phyloP scores from a whole-genome alignment of 2,888 invertebrate genomes.

The Ophion slaviceki region DNA sequence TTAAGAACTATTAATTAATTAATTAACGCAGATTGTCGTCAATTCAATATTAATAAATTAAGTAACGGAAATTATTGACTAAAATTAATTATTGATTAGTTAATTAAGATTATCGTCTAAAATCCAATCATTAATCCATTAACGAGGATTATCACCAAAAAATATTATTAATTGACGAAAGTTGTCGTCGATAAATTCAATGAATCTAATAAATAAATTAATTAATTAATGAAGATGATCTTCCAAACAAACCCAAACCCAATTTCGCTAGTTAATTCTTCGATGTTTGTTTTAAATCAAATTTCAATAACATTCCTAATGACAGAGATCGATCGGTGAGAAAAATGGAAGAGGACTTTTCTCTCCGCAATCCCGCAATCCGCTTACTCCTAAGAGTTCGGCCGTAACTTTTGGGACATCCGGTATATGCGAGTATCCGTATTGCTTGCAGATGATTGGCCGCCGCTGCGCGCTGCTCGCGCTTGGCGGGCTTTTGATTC shows the following conservation, averaged over 20 bases:
- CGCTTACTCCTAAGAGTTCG: neutral
- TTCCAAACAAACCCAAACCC: neutral
- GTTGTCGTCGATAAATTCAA: too few relatives aligned
- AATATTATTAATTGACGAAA: too few relatives aligned
- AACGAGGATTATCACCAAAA: too few relatives aligned
- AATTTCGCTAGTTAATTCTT: neutral
- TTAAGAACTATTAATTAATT: neutral
- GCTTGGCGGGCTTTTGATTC: slow-evolving; percentile 79
- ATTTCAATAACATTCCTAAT: neutral
- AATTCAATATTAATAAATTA: too few relatives aligned
- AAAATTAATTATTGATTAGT: too few relatives aligned
- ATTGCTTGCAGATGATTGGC: slow-evolving; percentile 80
- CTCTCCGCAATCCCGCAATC: neutral
- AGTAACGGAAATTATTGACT: too few relatives aligned
- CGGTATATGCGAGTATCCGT: neutral
- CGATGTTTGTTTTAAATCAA: neutral
- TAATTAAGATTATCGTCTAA: too few relatives aligned
- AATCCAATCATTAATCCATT: too few relatives aligned
- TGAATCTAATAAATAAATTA: too few relatives aligned
- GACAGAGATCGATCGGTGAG: neutral
- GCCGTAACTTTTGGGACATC: neutral
- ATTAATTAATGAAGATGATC: neutral
- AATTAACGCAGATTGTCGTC: neutral
- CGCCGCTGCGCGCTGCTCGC: slow-evolving; percentile 79
- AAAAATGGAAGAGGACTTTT: neutral